These are phyloP conservation scores for Microcebus lehilahytsara DNA, from an alignment of 2,113 vertebrate genomes.

Conservation along the genomic window DNA sequence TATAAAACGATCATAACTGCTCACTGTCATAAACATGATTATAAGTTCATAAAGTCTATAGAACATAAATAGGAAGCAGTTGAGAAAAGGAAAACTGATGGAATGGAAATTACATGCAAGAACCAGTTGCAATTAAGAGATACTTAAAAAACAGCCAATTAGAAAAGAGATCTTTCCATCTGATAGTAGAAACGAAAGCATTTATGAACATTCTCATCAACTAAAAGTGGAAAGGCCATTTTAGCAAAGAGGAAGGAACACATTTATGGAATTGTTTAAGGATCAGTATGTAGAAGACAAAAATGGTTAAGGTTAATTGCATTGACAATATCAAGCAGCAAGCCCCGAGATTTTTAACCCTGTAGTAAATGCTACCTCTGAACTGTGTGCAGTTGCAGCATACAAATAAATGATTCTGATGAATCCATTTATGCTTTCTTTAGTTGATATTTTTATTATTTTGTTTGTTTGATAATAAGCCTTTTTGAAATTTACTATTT, in stretches of 20 bases:
- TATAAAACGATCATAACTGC: neutral
- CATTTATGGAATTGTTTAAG: conserved; percentile 16
- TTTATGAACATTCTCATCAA: conserved; percentile 49
- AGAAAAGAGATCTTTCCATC: conserved; percentile 20
- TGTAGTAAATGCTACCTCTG: neutral
- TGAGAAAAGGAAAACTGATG: conserved; percentile 7
- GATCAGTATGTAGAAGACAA: conserved; percentile 1
- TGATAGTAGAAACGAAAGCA: conserved; percentile 37
- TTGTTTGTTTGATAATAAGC: neutral
- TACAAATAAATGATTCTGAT: neutral
- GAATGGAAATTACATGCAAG: conserved; percentile 35
- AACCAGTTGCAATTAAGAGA: conserved; percentile 40
- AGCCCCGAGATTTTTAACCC: neutral
- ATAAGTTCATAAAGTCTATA: neutral
- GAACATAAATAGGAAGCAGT: conserved; percentile 36
- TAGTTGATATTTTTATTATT: neutral
- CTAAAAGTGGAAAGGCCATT: conserved; percentile 36
- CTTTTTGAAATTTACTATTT: neutral
- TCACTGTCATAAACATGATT: conserved; percentile 30
- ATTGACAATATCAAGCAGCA: neutral
- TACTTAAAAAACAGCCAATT: conserved; percentile 32
- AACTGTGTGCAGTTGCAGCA: neutral
- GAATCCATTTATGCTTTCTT: neutral
- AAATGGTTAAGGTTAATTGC: conserved; percentile 32
- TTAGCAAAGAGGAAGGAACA: conserved; percentile 15